phyloP scores from a whole-genome alignment of 1,140 invertebrate genomes.

The Drosophila kohkoa region DNA sequence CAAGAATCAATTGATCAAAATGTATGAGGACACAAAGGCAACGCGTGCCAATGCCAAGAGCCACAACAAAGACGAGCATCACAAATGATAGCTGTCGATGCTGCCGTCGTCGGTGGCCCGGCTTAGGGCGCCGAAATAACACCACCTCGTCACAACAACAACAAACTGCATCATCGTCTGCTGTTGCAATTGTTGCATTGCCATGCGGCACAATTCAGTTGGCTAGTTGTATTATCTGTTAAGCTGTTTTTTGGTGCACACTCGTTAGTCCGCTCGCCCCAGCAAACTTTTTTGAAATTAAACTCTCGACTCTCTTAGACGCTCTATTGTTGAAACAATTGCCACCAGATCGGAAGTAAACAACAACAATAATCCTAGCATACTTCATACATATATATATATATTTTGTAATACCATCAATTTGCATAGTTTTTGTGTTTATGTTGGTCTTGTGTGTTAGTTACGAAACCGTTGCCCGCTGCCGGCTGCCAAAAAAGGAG shows the following conservation, averaged over 20 bases:
- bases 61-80: conserved; percentile 60
- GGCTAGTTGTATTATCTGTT: conserved; percentile 66
- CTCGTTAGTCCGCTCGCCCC: background rate
- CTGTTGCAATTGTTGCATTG: conserved; percentile 25
- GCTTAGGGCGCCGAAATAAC: background rate
- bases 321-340: background rate
- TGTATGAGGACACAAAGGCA: conserved; percentile 86
- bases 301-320: conserved; percentile 21
- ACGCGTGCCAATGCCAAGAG: conserved; percentile 65
- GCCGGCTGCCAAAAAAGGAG: background rate
- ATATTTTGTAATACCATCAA: conserved; percentile 18
- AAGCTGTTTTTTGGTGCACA: conserved; percentile 35
- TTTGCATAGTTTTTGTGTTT: conserved; percentile 11
- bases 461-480: conserved; percentile 16
- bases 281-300: conserved; percentile 39
- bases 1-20: conserved; percentile 86
- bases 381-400: conserved; percentile 20
- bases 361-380: conserved; percentile 5
- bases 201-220: conserved; percentile 49
- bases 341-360: background rate
- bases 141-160: conserved; percentile 3
- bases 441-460: background rate
- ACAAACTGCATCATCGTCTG: too few relatives aligned
- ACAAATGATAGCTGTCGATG: conserved; percentile 56
- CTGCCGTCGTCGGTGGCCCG: background rate